Base-by-base conservation (phyloP, 1,140 invertebrate genomes). In the Centruroides sculpturatus region DNA sequence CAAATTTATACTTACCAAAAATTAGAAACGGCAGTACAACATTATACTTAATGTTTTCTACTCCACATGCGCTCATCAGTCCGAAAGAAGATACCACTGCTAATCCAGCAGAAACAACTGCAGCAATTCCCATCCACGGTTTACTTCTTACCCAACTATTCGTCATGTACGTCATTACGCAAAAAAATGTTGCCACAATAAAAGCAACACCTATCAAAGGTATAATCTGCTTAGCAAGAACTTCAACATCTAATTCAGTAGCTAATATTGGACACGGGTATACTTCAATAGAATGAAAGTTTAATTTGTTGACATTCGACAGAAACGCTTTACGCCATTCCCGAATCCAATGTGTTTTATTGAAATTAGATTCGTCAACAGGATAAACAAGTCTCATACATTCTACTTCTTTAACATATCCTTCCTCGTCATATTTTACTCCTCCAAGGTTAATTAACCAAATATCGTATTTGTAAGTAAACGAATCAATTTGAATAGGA, bases 1-100 rank as follows among this genome's bases (percentile, higher is more conserved):
- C 41, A 8, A 41, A 41, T 41, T 41, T 41, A 41, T 34, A 78
- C 82, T 85, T 80, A 95, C 92, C 91, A 63, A 95, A 85, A 83
- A 94, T 91, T 50, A 96, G 80, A 70, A 95, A 94, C 5, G 92
- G 92, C 2, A 91, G 90, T 0, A 91, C 89, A 57, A 94, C 79
- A 74, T 94, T 93, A 61, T 96, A 89, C n/a, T 89, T 90, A 67
- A 95, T 95, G 73, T 95, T 95, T 62, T 89, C 85, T 47, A 92
- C 82, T 6, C 89, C 90, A 54, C 85, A 78, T 74, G 93, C 92
- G 72, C 91, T 86, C 61, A 91, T 86, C 54, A 90, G 75, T 47
- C 93, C 92, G 68, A 96, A 95, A 0, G 90, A 89, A 3, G 88
- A 86, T 0, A 84, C 73, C 0, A 90, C 92, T 11, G 89, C 90